Conservation (phyloP, 1,140 invertebrate genomes). For the Formica exsecta region DNA sequence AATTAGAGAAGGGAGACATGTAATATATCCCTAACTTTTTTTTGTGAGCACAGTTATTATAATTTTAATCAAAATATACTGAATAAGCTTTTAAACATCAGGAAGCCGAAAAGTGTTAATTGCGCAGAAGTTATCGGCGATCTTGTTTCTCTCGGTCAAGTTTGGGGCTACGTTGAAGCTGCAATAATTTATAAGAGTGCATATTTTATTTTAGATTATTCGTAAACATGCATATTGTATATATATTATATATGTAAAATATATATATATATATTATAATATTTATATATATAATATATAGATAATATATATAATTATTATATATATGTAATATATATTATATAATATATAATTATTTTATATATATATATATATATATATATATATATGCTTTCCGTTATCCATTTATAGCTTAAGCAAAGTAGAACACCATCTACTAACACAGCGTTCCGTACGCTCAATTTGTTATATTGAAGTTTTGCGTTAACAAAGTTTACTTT, state of each 20-base stretch:
- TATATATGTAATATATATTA: slow-evolving; percentile 33
- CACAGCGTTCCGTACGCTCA: slow-evolving; percentile 60
- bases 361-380: slow-evolving; percentile 18
- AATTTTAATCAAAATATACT: slow-evolving; percentile 66
- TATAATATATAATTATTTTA: background rate
- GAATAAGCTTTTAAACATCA: slow-evolving; percentile 53
- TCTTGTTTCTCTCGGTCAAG: slow-evolving; percentile 50
- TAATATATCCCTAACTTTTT: slow-evolving; percentile 47
- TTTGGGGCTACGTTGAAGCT: slow-evolving; percentile 70
- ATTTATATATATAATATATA: too few relatives aligned
- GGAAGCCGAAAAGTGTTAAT: slow-evolving; percentile 25
- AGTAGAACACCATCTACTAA: slow-evolving; percentile 55
- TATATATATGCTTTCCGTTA: slow-evolving; percentile 53
- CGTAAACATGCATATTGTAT: background rate
- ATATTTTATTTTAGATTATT: slow-evolving; percentile 72
- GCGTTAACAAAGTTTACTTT: slow-evolving; percentile 63
- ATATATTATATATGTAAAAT: too few relatives aligned
- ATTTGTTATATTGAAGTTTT: slow-evolving; percentile 66
- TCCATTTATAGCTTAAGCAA: slow-evolving; percentile 69
- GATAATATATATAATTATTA: too few relatives aligned
- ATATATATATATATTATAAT: too few relatives aligned
- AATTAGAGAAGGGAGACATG: slow-evolving; percentile 6
- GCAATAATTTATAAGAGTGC: slow-evolving; percentile 72
- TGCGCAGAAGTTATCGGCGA: background rate
- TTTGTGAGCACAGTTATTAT: slow-evolving; percentile 65